Percentiles rank a stretch among this genome's conserved stretches.
phyloP scores from a whole-genome alignment of 2,113 vertebrate genomes.

The Melanostigma gelatinosum region DNA sequence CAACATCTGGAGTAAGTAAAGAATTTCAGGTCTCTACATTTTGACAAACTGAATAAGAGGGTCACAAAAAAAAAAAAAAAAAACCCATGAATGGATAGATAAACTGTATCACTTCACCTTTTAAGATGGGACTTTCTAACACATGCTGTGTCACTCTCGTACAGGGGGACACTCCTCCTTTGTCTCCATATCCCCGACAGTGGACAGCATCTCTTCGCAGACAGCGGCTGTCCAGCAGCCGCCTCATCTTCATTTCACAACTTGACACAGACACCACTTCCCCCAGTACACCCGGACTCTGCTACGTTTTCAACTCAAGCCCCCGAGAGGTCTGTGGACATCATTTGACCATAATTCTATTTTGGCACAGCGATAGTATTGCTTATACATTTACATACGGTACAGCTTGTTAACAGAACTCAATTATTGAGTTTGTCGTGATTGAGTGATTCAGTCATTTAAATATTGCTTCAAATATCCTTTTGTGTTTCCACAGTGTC shows the following conservation, averaged over 20 bases:
- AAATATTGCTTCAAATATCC: not conserved
- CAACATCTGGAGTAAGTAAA: conserved; percentile 38
- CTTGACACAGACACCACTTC: not conserved
- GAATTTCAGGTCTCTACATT: not conserved
- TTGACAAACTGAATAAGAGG: not conserved
- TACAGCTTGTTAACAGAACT: not conserved
- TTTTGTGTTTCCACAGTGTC: conserved; percentile 30
- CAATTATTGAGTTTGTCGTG: not conserved
- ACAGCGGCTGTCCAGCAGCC: not conserved
- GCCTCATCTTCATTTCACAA: conserved; percentile 35
- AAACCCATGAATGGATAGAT: not conserved
- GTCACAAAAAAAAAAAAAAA: not conserved
- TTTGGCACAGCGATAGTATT: not conserved
- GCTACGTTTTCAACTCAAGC: conserved; percentile 45
- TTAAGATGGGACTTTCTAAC: not conserved
- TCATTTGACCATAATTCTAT: no score
- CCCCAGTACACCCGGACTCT: not conserved
- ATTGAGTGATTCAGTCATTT: not conserved
- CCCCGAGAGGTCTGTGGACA: conserved; percentile 42
- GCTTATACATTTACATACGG: no score
- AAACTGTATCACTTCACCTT: not conserved
- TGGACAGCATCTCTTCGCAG: conserved; percentile 5
- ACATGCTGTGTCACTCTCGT: not conserved
- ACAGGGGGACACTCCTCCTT: conserved; percentile 56
- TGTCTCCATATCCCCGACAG: conserved; percentile 51